phyloP scores from a whole-genome alignment of 2,113 vertebrate genomes.

The Siniperca chuatsi region DNA sequence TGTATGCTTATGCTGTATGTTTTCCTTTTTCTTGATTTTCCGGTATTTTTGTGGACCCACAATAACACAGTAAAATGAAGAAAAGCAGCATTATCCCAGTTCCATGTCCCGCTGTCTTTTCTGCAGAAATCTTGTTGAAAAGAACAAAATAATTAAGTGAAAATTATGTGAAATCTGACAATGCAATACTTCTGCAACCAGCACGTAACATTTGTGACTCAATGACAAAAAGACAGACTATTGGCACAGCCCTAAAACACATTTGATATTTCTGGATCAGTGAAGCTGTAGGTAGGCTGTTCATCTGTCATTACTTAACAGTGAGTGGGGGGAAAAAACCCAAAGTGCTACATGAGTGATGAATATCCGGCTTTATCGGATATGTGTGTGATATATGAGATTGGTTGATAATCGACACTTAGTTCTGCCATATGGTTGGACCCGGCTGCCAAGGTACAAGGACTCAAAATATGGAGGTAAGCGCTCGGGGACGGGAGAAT shows the following conservation, averaged over 20 bases:
- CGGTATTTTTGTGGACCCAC: not conserved
- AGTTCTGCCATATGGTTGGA: constrained; percentile 83
- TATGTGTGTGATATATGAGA: constrained; percentile 83
- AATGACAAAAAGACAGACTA: constrained; percentile 78
- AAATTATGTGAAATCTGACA: constrained; percentile 29
- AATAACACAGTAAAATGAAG: not conserved
- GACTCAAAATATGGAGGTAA: constrained; percentile 77
- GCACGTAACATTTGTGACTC: constrained; percentile 64
- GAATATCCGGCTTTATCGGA: constrained; percentile 79
- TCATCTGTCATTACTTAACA: constrained; percentile 80
- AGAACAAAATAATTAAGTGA: constrained; percentile 35
- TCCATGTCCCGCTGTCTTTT: not conserved
- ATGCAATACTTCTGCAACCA: constrained; percentile 16
- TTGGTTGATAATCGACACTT: constrained; percentile 83
- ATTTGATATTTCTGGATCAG: constrained; percentile 79
- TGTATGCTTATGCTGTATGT: too few relatives aligned
- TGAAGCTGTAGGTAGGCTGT: constrained; percentile 72
- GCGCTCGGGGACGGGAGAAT: constrained; percentile 42
- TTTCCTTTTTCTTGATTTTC: not conserved
- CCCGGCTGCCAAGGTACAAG: constrained; percentile 84
- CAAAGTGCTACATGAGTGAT: constrained; percentile 76
- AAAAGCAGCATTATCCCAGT: not conserved
- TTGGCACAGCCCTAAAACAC: constrained; percentile 65
- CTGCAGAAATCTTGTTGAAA: constrained; percentile 8
- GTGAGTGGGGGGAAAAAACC: constrained; percentile 11